Percentiles rank a stretch among this genome's conserved stretches.
Conservation (phyloP, 2,113 vertebrate genomes). For the Phylloscopus whistleri region DNA sequence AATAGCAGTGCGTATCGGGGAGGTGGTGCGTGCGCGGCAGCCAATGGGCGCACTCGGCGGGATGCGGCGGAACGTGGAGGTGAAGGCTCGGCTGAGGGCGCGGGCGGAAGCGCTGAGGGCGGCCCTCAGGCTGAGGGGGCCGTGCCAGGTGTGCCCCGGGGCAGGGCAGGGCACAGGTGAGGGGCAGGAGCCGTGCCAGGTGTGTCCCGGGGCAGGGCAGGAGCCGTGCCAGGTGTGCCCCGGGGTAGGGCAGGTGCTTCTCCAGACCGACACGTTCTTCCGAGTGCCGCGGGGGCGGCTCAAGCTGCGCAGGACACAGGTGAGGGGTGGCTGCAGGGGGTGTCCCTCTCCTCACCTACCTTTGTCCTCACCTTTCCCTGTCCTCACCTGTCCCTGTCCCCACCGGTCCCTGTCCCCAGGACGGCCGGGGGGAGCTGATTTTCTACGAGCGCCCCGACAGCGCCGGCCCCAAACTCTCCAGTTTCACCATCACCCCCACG, state of each 20-base stretch:
- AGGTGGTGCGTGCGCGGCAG: not conserved
- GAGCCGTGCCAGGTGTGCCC: not conserved
- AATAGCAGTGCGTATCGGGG: accelerated
- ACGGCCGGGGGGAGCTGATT: slow-evolving; percentile 80
- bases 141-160: not conserved
- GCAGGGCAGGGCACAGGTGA: not conserved
- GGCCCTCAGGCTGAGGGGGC: slow-evolving; percentile 3
- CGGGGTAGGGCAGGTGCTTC: not conserved
- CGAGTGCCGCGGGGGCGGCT: slow-evolving; percentile 71
- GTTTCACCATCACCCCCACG: slow-evolving; percentile 75
- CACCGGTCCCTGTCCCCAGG: slow-evolving; percentile 29
- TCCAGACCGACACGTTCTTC: slow-evolving; percentile 82
- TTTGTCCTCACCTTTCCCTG: not conserved
- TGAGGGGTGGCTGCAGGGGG: not conserved
- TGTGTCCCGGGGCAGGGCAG: not conserved
- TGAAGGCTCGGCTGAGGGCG: slow-evolving; percentile 75
- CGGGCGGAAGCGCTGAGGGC: not conserved
- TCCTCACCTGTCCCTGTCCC: not conserved
- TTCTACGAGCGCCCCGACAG: slow-evolving; percentile 83
- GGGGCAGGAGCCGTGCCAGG: slow-evolving; percentile 7
- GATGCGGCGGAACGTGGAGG: slow-evolving; percentile 83
- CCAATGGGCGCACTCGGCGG: not conserved
- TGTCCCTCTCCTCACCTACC: not conserved
- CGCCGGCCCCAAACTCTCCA: slow-evolving; percentile 80
- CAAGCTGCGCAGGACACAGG: slow-evolving; percentile 76